These are phyloP conservation scores for Hydropotes inermis DNA, from an alignment of 2,113 vertebrate genomes.

Conservation along the genomic window DNA sequence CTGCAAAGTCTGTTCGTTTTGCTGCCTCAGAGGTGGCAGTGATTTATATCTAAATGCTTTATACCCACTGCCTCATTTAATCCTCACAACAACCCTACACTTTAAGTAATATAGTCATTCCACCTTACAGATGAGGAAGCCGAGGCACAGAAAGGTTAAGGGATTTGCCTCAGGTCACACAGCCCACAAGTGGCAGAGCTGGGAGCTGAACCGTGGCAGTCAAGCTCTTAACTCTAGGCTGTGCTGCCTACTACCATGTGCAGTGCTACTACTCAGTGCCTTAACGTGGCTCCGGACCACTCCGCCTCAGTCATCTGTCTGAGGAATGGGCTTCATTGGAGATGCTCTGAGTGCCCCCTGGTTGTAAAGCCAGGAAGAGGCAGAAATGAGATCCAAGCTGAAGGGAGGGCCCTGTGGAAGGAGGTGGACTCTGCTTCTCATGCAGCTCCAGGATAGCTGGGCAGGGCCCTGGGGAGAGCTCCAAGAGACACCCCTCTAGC, in stretches of 20 bases:
- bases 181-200: neutral
- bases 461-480: neutral
- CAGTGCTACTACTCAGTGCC: neutral
- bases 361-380: conserved; percentile 18
- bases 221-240: neutral
- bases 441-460: neutral
- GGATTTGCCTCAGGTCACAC: neutral
- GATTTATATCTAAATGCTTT: neutral
- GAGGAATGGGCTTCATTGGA: neutral
- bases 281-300: neutral
- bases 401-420: neutral
- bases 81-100: neutral
- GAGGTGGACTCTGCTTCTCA: neutral
- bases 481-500: neutral
- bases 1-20: neutral
- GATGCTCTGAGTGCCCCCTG: neutral
- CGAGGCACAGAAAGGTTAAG: neutral
- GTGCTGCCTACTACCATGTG: neutral
- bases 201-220: neutral
- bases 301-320: neutral
- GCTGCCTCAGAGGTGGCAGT: neutral
- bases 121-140: neutral
- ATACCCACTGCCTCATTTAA: neutral
- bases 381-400: neutral
- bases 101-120: neutral